phyloP scores from a whole-genome alignment of 2,888 invertebrate species.

The Eilema sororculum region DNA sequence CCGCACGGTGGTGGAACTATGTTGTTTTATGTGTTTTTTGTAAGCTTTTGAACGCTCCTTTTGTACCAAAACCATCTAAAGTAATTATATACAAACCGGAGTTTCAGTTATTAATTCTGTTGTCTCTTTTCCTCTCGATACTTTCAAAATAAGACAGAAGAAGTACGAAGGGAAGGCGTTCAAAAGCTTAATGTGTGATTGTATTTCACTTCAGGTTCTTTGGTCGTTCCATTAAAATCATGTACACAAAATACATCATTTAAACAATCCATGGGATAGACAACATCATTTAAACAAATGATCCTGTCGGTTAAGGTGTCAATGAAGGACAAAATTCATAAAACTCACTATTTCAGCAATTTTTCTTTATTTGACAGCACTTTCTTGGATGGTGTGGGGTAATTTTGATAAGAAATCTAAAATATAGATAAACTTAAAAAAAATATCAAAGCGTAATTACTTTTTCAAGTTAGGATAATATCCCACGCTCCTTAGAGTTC shows the following conservation, averaged over 20 bases:
- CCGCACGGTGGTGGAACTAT: conserved; percentile 47
- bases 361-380: conserved; percentile 1
- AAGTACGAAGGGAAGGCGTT: neutral
- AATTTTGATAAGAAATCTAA: neutral
- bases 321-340: neutral
- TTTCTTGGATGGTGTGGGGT: conserved; percentile 17
- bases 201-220: conserved; percentile 9
- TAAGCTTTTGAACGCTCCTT: conserved; percentile 37
- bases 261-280: neutral
- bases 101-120: neutral
- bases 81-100: neutral
- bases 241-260: neutral
- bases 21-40: conserved; percentile 31
- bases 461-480: neutral
- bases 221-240: conserved; percentile 4
- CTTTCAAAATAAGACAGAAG: neutral
- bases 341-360: neutral
- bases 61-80: neutral
- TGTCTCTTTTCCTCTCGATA: neutral
- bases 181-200: conserved; percentile 12
- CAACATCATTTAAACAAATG: neutral
- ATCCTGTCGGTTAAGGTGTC: conserved; percentile 11
- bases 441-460: neutral
- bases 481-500: neutral
- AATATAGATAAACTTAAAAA: neutral